These are phyloP conservation scores for Cecidostiba fungosa DNA, from an alignment of 2,888 invertebrate genomes.

Conservation along the genomic window DNA sequence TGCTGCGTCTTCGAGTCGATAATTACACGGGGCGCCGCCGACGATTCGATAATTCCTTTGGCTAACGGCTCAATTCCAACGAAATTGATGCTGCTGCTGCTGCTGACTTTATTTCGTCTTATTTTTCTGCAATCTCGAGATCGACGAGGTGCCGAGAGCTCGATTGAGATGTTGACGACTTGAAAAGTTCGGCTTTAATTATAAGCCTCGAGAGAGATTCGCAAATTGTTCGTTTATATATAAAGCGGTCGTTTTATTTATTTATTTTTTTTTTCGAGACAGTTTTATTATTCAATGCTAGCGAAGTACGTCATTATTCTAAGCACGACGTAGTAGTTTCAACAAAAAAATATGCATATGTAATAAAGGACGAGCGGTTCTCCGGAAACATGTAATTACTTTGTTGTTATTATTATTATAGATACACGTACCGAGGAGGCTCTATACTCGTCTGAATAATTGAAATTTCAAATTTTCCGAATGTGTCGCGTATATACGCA, in stretches of 20 bases:
- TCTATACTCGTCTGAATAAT: slow-evolving; percentile 2
- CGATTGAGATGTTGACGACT: slow-evolving; percentile 31
- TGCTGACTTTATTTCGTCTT: background rate
- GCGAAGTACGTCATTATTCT: no score
- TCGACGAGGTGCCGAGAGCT: background rate
- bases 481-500: no score
- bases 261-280: background rate
- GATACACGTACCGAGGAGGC: background rate
- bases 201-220: background rate
- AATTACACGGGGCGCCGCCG: slow-evolving; percentile 33
- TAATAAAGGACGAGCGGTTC: no score
- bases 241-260: no score
- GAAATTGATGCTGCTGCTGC: slow-evolving; percentile 27
- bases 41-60: slow-evolving; percentile 28
- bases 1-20: slow-evolving; percentile 19
- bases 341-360: no score
- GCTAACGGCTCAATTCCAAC: slow-evolving; percentile 30
- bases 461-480: background rate
- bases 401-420: slow-evolving; percentile 4
- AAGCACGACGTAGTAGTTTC: no score
- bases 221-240: slow-evolving; percentile 1
- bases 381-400: background rate
- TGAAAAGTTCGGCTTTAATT: slow-evolving; percentile 28
- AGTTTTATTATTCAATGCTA: background rate
- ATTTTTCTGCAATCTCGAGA: background rate